Evolutionary conservation across 2,797 vertebrate genomes (phyloP), one percentile per base, ranked within the genome.

Genomic region (Sarcoramphus papa): DNA sequence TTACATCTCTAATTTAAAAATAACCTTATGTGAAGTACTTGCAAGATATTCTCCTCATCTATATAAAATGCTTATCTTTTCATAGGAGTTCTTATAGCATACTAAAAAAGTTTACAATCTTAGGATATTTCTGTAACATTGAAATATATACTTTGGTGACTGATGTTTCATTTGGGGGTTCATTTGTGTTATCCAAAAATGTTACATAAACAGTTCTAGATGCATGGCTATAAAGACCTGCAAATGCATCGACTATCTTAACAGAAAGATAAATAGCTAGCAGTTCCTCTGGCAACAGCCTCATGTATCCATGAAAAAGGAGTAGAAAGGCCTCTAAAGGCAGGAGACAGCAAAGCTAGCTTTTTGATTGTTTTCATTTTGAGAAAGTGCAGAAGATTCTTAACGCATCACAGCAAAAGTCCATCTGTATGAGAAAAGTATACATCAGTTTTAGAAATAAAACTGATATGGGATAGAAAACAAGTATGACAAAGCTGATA

Each of bases 291-390:
- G 57, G 47, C 35, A 62, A 76, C 45, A 76, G 60, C 14, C 60
- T 64, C 48, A 54, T 33, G 50, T 70, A 53, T 53, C 35, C 35
- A 53, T 65, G n/a, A 64, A 64, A 78, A 64, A 78, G 47, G 59
- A 41, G 60, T 64, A 43, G 25, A 78, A 65, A 78, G 76, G 60
- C 25, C 67, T 94, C 95, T 73, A 96, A 95, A 90, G 95, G 83
- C 97, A 97, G 41, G 22, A 79, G 62, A 67, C 40, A 93, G 88
- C 72, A 76, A 76, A 50, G 14, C 47, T 37, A 68, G 54, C 67
- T 33, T 65, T 68, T 64, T 64, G 37, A 78, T 78, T 78, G 48
- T 43, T 78, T 78, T 78, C 31, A 30, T 53, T 78, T 64, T 78
- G 60, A 53, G 60, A 78, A 78, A 78, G 37, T 41, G 43, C 47